Evolutionary conservation across 2,797 vertebrate genomes (phyloP).

Genomic region (Takifugu rubripes): DNA sequence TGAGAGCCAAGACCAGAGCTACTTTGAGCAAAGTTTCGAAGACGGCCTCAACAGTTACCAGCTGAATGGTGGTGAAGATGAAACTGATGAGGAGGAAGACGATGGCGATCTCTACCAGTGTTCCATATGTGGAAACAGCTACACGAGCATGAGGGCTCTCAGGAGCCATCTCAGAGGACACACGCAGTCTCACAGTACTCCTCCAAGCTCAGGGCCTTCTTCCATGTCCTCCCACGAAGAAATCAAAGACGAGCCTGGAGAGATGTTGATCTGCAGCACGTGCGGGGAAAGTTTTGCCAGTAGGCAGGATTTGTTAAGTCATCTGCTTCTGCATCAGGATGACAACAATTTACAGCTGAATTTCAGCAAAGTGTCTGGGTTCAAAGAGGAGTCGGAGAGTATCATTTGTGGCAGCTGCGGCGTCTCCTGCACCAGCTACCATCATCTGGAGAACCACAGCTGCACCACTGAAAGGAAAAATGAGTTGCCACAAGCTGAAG

Average conservation of each 20-base stretch:
- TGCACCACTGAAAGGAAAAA: slow-evolving; percentile 55
- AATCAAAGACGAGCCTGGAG: slow-evolving; percentile 64
- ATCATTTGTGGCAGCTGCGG: slow-evolving; percentile 78
- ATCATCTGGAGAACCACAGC: slow-evolving; percentile 69
- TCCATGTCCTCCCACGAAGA: slow-evolving; percentile 68
- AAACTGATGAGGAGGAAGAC: slow-evolving; percentile 49
- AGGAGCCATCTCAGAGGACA: slow-evolving; percentile 84
- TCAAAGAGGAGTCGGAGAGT: slow-evolving; percentile 63
- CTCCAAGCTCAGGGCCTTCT: slow-evolving; percentile 66
- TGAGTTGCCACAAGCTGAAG: slow-evolving; percentile 22
- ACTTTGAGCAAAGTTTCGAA: slow-evolving; percentile 62
- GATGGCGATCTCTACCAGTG: slow-evolving; percentile 84
- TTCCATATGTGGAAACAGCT: slow-evolving; percentile 88
- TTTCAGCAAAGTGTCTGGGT: slow-evolving; percentile 6
- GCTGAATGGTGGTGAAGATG: slow-evolving; percentile 38
- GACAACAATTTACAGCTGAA: slow-evolving; percentile 20
- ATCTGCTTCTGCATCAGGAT: slow-evolving; percentile 71
- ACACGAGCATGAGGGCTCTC: slow-evolving; percentile 81
- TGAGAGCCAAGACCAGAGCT: slow-evolving; percentile 41
- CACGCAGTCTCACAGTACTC: slow-evolving; percentile 69
- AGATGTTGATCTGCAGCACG: slow-evolving; percentile 85
- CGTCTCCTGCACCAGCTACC: slow-evolving; percentile 66
- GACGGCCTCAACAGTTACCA: slow-evolving; percentile 45
- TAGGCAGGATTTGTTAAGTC: slow-evolving; percentile 78
- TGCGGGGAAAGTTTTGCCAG: slow-evolving; percentile 87